Percentiles rank a stretch among this genome's conserved stretches.
phyloP scores from a whole-genome alignment of 2,797 vertebrate genomes.

The Thamnophis elegans region DNA sequence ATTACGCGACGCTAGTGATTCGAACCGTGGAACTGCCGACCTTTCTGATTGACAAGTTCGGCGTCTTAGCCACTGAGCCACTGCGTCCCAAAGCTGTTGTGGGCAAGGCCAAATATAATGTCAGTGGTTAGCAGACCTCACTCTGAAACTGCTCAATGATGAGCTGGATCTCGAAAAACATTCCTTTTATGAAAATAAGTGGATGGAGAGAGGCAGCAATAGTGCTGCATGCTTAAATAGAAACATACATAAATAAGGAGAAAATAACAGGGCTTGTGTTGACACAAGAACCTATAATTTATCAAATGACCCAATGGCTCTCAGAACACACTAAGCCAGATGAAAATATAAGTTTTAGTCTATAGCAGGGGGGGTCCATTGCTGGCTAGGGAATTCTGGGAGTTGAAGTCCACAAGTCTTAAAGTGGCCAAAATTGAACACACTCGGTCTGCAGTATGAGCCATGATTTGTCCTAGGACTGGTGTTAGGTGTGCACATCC shows the following conservation, averaged over 20 bases:
- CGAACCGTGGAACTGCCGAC: no score
- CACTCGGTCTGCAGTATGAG: background rate
- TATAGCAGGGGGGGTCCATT: background rate
- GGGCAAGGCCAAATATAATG: background rate
- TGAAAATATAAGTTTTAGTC: background rate
- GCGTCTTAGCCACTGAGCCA: no score
- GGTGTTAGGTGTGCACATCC: background rate
- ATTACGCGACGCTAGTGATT: no score
- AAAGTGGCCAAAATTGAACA: background rate
- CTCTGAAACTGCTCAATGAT: background rate
- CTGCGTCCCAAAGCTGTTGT: background rate
- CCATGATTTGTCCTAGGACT: background rate
- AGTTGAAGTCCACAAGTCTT: background rate
- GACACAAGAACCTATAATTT: background rate
- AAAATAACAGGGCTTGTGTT: background rate
- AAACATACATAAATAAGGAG: background rate
- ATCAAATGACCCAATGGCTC: background rate
- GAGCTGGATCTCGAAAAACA: background rate
- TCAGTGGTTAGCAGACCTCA: background rate
- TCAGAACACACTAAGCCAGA: background rate
- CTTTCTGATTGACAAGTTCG: no score
- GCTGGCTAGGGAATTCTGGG: background rate
- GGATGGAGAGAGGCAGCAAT: background rate
- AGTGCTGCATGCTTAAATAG: background rate
- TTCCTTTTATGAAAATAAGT: background rate